Evolutionary conservation across 2,113 vertebrate genomes (phyloP).

Genomic region (Cnemophilus loriae): DNA sequence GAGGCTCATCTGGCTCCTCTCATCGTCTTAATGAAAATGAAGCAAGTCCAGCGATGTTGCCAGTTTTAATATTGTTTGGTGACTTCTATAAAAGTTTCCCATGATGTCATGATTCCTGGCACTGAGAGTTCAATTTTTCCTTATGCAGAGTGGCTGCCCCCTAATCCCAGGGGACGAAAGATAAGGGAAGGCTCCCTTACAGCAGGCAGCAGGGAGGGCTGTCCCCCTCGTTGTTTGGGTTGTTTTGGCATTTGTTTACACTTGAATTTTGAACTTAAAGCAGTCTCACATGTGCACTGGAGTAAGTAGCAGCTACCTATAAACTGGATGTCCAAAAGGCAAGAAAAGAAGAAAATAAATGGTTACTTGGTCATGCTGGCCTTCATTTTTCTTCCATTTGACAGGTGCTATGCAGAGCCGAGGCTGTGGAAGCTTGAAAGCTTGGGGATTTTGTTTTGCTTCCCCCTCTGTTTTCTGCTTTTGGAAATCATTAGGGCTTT

Average conservation of each 20-base stretch:
- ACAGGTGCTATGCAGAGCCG: not conserved
- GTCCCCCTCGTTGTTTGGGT: fast-evolving
- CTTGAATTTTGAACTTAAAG: not conserved
- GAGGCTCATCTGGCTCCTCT: not conserved
- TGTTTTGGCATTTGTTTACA: not conserved
- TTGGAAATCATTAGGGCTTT: not conserved
- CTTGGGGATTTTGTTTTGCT: not conserved
- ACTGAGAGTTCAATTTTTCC: not conserved
- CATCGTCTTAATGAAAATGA: not conserved
- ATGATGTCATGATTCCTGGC: slow-evolving; percentile 49
- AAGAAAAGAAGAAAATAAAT: not conserved
- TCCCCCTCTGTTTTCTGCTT: not conserved
- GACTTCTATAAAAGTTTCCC: slow-evolving; percentile 4
- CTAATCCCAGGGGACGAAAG: slow-evolving; percentile 12
- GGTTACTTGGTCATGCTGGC: not conserved
- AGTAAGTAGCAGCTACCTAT: not conserved
- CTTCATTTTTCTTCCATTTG: not conserved
- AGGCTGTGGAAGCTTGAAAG: not conserved
- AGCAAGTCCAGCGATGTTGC: not conserved
- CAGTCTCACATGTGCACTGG: not conserved
- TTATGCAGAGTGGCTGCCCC: not conserved
- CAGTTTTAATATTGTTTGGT: not conserved
- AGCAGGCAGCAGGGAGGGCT: not conserved
- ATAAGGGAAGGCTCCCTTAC: not conserved
- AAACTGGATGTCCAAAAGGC: not conserved